Conservation (phyloP, 30 jellyfish, hydroid and myxozoan genomes). For the Hydractinia symbiolongicarpus region DNA sequence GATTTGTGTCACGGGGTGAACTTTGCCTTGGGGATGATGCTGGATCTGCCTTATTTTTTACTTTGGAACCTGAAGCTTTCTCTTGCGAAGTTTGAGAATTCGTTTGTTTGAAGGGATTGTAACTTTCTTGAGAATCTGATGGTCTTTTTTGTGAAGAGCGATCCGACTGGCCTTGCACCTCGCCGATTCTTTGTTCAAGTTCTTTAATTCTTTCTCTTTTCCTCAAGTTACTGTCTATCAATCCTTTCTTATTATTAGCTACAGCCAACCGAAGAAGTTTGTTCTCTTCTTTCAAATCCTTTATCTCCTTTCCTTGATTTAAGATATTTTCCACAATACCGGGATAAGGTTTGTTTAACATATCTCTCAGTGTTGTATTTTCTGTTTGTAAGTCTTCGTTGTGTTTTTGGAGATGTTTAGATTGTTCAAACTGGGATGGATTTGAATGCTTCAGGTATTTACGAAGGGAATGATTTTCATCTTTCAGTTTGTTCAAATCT, state of each 20-base stretch:
- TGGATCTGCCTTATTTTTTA: not conserved
- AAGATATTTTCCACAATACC: constrained; percentile 21
- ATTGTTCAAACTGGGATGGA: not conserved
- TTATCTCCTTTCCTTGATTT: not conserved
- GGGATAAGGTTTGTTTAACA: constrained; percentile 15
- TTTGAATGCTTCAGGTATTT: not conserved
- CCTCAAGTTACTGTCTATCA: constrained; percentile 33
- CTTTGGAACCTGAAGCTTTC: not conserved
- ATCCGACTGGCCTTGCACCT: not conserved
- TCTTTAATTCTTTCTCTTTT: constrained; percentile 24
- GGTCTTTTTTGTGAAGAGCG: not conserved
- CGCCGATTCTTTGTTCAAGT: constrained; percentile 7
- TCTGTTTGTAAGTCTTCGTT: constrained; percentile 22
- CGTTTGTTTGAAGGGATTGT: not conserved
- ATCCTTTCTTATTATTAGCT: constrained; percentile 7
- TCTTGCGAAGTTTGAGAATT: not conserved
- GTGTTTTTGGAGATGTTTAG: not conserved
- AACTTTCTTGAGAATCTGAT: constrained; percentile 5
- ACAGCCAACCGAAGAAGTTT: constrained; percentile 19
- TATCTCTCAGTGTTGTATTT: constrained; percentile 15
- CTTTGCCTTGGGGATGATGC: no score
- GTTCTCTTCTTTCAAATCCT: constrained; percentile 19
- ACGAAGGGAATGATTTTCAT: constrained; percentile 25
- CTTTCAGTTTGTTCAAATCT: constrained; percentile 19
- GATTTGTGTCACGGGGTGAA: no score